These are phyloP conservation scores for Miltochrista miniata DNA, from an alignment of 2,888 invertebrate genomes.

Conservation along the genomic window DNA sequence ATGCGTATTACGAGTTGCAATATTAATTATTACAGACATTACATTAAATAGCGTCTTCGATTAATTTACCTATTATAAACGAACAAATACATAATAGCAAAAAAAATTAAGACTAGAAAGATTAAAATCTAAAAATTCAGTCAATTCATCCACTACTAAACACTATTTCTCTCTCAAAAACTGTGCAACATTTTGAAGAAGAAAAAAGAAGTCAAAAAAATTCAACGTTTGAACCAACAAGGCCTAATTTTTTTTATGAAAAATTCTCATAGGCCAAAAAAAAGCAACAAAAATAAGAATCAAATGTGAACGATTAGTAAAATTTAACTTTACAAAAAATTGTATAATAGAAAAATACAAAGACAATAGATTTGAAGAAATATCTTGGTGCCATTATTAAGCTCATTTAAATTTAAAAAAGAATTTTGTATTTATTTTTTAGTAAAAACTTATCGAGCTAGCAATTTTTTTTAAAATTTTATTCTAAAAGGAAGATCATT, in stretches of 20 bases:
- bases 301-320: slow-evolving; percentile 26
- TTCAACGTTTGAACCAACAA: slow-evolving; percentile 13
- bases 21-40: slow-evolving; percentile 36
- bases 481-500: slow-evolving; percentile 42
- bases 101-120: slow-evolving; percentile 64
- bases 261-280: slow-evolving; percentile 26
- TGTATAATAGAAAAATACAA: slow-evolving; percentile 39
- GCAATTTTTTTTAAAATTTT: slow-evolving; percentile 25
- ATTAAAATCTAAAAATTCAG: slow-evolving; percentile 69
- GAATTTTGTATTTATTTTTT: slow-evolving; percentile 32
- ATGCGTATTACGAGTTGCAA: slow-evolving; percentile 46
- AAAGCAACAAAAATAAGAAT: slow-evolving; percentile 26
- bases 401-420: slow-evolving; percentile 48
- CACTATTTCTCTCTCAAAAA: slow-evolving; percentile 40
- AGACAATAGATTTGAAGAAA: slow-evolving; percentile 34
- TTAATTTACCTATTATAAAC: slow-evolving; percentile 40
- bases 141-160: slow-evolving; percentile 62
- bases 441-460: slow-evolving; percentile 36
- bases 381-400: slow-evolving; percentile 50
- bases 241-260: slow-evolving; percentile 19
- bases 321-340: slow-evolving; percentile 38
- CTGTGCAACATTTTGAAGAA: slow-evolving; percentile 18
- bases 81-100: slow-evolving; percentile 35
- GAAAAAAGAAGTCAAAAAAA: slow-evolving; percentile 12
- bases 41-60: slow-evolving; percentile 24